A percentile compares a stretch with the other conserved stretches of the same genome.
Evolutionary conservation across 2,797 vertebrate species (phyloP).

Genomic region (Tolypeutes matacus): DNA sequence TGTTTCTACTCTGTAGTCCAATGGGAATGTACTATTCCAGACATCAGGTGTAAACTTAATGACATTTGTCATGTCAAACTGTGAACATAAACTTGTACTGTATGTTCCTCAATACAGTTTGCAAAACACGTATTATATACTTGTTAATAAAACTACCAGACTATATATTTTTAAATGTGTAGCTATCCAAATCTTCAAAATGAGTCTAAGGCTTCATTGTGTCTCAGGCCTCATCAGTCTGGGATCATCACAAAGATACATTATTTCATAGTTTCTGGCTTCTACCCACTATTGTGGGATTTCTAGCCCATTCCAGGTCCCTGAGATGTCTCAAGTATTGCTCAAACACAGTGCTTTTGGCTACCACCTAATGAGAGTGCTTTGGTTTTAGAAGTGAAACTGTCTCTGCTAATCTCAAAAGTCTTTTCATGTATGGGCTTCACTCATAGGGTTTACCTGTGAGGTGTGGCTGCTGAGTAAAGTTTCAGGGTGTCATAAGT

Average conservation of each 20-base stretch:
- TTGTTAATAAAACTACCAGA: too few relatives aligned
- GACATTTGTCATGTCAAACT: too few relatives aligned
- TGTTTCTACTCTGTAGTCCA: too few relatives aligned
- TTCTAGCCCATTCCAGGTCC: not conserved
- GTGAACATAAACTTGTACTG: too few relatives aligned
- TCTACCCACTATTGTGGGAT: not conserved
- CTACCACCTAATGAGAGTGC: not conserved
- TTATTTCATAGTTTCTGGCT: not conserved
- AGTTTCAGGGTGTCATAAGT: not conserved
- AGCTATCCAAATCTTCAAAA: not conserved
- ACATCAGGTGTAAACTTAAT: too few relatives aligned
- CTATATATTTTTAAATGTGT: not conserved
- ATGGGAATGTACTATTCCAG: too few relatives aligned
- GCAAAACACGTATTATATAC: too few relatives aligned
- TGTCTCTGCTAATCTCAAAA: conserved; percentile 34
- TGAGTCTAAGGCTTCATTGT: not conserved
- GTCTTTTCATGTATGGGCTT: not conserved
- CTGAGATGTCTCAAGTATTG: not conserved
- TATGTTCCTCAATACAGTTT: too few relatives aligned
- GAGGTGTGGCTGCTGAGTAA: not conserved
- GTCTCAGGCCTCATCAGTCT: not conserved
- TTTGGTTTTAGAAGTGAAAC: conserved; percentile 48
- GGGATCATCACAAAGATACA: not conserved
- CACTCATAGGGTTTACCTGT: not conserved
- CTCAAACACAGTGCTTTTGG: not conserved